A percentile compares a stretch with the other conserved stretches of the same genome.
Conservation (phyloP, 2,797 vertebrate species). For the Gymnocypris eckloni region DNA sequence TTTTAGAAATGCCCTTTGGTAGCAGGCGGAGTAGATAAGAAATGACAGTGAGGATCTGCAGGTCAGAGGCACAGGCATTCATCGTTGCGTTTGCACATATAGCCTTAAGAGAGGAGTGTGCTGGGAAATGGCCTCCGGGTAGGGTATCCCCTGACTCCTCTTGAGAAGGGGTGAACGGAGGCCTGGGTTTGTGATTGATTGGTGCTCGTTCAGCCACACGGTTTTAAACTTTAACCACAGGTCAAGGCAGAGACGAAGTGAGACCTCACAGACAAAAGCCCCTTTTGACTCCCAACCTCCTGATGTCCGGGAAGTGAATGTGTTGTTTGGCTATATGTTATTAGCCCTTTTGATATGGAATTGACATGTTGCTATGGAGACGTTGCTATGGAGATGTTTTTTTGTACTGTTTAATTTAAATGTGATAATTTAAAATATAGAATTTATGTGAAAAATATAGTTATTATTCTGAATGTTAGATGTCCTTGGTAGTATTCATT, state of each 20-base stretch:
- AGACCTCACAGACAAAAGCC: conserved; percentile 41
- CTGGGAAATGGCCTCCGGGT: conserved; percentile 71
- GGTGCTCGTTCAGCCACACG: conserved; percentile 51
- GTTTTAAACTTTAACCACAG: conserved; percentile 55
- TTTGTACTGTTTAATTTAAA: not conserved
- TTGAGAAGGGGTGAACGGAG: conserved; percentile 26
- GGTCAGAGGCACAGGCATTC: conserved; percentile 54
- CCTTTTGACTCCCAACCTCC: conserved; percentile 29
- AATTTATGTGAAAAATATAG: not conserved
- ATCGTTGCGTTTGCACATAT: conserved; percentile 54
- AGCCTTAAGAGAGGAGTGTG: conserved; percentile 64
- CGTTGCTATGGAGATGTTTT: not conserved
- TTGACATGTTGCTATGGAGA: not conserved
- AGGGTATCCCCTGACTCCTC: conserved; percentile 2
- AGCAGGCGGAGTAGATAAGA: conserved; percentile 35
- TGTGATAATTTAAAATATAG: not conserved
- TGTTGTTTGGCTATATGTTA: not conserved
- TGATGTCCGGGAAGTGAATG: conserved; percentile 15
- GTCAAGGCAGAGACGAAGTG: conserved; percentile 49
- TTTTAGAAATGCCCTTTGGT: conserved; percentile 31
- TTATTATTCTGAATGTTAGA: conserved; percentile 14
- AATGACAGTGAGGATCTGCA: conserved; percentile 41
- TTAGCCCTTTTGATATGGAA: not conserved
- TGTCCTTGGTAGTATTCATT: not conserved
- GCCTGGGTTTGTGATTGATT: conserved; percentile 55